Conservation (phyloP, 2,113 vertebrate genomes). For the Notechis scutatus region DNA sequence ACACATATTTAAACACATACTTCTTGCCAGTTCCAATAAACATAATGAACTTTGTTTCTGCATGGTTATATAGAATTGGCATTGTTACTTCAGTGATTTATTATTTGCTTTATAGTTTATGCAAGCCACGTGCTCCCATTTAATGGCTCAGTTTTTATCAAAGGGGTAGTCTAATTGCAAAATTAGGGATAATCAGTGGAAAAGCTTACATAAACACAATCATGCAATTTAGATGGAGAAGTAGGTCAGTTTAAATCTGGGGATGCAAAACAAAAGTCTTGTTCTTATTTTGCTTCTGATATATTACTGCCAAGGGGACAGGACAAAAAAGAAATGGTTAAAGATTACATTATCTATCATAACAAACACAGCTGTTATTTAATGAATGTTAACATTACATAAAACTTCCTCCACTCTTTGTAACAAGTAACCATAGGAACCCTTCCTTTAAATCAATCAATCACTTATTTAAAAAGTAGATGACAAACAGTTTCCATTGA, state of each 20-base stretch:
- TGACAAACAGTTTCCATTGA: background rate
- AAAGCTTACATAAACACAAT: background rate
- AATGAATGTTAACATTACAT: background rate
- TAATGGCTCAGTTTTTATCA: background rate
- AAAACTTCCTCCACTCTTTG: background rate
- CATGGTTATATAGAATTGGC: background rate
- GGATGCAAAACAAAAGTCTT: background rate
- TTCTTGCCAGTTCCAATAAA: background rate
- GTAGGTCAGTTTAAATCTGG: background rate
- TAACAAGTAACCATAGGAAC: background rate
- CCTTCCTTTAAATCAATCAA: background rate
- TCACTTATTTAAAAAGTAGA: background rate
- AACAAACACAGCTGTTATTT: background rate
- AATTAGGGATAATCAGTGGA: background rate
- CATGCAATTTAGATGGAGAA: background rate
- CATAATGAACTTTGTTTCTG: background rate
- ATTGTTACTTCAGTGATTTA: background rate
- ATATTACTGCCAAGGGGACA: background rate
- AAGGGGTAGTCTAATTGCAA: background rate
- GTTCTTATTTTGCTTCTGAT: background rate
- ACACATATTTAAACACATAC: background rate
- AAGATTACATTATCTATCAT: background rate
- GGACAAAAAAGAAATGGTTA: background rate
- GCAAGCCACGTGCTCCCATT: background rate
- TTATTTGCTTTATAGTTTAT: background rate